Percentiles rank a stretch among this genome's conserved stretches.
Conservation (phyloP, 53 echinoderm and acorn worm species). For the Actinopyga echinites region DNA sequence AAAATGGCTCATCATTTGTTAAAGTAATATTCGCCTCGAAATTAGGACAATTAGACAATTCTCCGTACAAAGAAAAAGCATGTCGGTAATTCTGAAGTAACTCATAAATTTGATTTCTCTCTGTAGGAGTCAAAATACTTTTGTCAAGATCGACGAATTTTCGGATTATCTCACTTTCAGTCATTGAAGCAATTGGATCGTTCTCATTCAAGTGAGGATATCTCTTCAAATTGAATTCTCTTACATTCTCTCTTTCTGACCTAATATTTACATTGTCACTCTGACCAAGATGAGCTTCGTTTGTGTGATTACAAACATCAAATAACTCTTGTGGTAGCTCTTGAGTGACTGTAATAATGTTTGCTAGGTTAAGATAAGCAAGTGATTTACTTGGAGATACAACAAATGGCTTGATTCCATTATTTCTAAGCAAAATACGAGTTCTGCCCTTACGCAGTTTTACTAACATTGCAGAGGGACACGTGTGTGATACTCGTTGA, state of each 20-base stretch:
- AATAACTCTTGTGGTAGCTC: neutral
- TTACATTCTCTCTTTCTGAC: too few relatives aligned
- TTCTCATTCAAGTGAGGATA: too few relatives aligned
- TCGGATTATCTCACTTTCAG: too few relatives aligned
- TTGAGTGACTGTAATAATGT: neutral
- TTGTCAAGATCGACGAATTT: too few relatives aligned
- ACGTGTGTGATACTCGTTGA: neutral
- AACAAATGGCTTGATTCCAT: neutral
- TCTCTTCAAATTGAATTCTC: too few relatives aligned
- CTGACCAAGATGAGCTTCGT: too few relatives aligned
- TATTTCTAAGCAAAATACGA: neutral
- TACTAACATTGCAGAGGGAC: neutral
- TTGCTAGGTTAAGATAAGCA: neutral
- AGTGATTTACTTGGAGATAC: neutral
- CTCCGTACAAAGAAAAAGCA: slow-evolving; percentile 17
- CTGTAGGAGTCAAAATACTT: too few relatives aligned
- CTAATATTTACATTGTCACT: too few relatives aligned
- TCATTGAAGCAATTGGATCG: too few relatives aligned
- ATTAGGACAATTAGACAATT: slow-evolving; percentile 36
- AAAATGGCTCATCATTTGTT: too few relatives aligned
- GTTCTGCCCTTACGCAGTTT: neutral
- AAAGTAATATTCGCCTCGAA: slow-evolving; percentile 29
- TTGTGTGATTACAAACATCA: neutral
- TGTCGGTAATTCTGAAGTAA: neutral
- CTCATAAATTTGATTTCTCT: neutral